A percentile compares a stretch with the other conserved stretches of the same genome.
These are phyloP conservation scores for Phymanthus crucifer DNA, from an alignment of 92 coral and sea anemone species.

Conservation along the genomic window DNA sequence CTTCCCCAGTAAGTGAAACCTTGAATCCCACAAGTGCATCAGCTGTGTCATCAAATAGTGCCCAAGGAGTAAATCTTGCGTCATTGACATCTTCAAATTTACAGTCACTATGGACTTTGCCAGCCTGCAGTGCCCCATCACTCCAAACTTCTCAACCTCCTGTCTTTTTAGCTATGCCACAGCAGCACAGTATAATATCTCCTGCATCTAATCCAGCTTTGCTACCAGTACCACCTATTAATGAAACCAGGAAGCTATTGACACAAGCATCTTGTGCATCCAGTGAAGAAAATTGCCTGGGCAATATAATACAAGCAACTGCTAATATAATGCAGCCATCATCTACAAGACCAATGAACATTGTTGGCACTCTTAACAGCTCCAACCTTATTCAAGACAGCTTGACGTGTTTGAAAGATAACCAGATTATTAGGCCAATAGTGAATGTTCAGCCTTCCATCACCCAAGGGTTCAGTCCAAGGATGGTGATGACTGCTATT, in stretches of 20 bases:
- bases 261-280: neutral
- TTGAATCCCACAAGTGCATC: neutral
- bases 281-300: conserved; percentile 3
- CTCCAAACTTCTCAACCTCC: conserved; percentile 53
- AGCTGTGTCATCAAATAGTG: neutral
- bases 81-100: conserved; percentile 38
- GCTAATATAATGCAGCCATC: conserved; percentile 4
- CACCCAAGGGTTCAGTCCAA: conserved; percentile 7
- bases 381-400: conserved; percentile 5
- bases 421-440: conserved; percentile 4
- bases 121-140: conserved; percentile 58
- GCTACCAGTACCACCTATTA: neutral
- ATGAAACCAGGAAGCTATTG: neutral
- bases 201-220: conserved; percentile 2
- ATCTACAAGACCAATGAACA: conserved; percentile 14
- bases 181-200: conserved; percentile 25
- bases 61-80: neutral
- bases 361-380: conserved; percentile 3
- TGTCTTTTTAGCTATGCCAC: conserved; percentile 37
- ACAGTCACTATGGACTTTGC: conserved; percentile 41
- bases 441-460: neutral
- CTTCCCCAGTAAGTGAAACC: neutral
- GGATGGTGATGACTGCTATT: conserved; percentile 7
- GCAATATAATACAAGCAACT: conserved; percentile 13
- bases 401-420: conserved; percentile 7